These are phyloP conservation scores for Drosophila dives DNA, from an alignment of 2,888 invertebrate genomes.

Conservation along the genomic window DNA sequence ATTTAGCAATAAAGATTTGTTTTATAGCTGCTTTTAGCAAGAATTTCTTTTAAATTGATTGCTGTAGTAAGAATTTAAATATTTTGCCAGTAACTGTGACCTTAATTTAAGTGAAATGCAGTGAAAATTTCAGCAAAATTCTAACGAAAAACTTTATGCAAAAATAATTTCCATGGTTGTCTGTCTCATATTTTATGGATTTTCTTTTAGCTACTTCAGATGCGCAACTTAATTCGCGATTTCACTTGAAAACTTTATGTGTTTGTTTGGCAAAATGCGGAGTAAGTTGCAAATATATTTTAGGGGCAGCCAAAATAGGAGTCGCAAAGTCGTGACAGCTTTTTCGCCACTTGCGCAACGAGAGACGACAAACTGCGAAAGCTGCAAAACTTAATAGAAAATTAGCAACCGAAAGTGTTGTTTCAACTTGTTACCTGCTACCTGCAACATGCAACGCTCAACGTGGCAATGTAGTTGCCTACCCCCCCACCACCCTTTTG, in stretches of 20 bases:
- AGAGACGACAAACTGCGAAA: constrained; percentile 17
- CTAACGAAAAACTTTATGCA: constrained; percentile 17
- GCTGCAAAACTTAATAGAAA: constrained; percentile 61
- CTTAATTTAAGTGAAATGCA: constrained; percentile 14
- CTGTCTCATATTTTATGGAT: constrained; percentile 35
- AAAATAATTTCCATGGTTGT: constrained; percentile 30
- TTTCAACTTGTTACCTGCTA: constrained; percentile 59
- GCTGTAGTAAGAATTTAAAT: constrained; percentile 11
- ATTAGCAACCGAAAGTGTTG: constrained; percentile 65
- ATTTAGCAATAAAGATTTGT: background rate
- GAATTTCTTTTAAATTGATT: constrained; percentile 3
- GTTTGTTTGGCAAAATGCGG: constrained; percentile 48
- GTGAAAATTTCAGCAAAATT: background rate
- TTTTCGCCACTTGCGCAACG: constrained; percentile 41
- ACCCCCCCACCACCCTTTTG: background rate
- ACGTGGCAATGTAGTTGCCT: background rate
- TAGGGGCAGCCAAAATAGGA: constrained; percentile 24
- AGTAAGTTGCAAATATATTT: constrained; percentile 40
- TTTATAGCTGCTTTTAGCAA: background rate
- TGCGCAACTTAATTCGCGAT: constrained; percentile 39
- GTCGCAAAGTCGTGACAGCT: constrained; percentile 54
- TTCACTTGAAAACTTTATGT: constrained; percentile 45
- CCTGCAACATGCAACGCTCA: constrained; percentile 12
- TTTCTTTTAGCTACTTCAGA: constrained; percentile 18
- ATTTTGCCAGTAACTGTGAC: constrained; percentile 12